These are phyloP conservation scores for Parauchenoglanis ngamensis DNA, from an alignment of 2,797 vertebrate species.

Conservation along the genomic window DNA sequence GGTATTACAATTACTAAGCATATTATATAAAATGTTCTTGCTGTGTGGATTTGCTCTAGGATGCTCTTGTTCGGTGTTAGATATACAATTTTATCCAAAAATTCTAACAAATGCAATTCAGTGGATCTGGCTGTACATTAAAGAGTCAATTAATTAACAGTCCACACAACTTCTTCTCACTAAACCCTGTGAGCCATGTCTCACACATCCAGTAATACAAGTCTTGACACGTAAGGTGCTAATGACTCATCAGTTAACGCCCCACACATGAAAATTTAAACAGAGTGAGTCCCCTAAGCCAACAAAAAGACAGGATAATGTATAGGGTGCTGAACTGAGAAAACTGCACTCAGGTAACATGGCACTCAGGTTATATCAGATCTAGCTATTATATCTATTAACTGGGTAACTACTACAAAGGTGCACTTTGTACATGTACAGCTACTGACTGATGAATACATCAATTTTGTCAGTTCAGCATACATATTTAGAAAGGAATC, in stretches of 20 bases:
- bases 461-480: neutral
- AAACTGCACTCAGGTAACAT: neutral
- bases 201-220: neutral
- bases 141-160: neutral
- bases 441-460: neutral
- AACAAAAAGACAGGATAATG: neutral
- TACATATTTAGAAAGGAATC: neutral
- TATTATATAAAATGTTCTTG: neutral
- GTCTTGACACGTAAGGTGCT: neutral
- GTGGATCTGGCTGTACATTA: neutral
- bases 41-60: neutral
- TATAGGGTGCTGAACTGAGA: neutral
- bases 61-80: neutral
- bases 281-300: neutral
- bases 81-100: neutral
- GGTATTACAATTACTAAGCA: neutral
- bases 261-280: neutral
- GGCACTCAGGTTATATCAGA: neutral
- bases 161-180: neutral
- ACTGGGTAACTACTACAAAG: neutral
- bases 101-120: neutral
- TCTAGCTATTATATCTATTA: neutral
- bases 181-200: conserved; percentile 8
- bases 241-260: neutral
- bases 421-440: neutral